Evolutionary conservation across 1,140 invertebrate species (phyloP), one percentile per base, ranked within the genome.

Genomic region (Eueides isabella): DNA sequence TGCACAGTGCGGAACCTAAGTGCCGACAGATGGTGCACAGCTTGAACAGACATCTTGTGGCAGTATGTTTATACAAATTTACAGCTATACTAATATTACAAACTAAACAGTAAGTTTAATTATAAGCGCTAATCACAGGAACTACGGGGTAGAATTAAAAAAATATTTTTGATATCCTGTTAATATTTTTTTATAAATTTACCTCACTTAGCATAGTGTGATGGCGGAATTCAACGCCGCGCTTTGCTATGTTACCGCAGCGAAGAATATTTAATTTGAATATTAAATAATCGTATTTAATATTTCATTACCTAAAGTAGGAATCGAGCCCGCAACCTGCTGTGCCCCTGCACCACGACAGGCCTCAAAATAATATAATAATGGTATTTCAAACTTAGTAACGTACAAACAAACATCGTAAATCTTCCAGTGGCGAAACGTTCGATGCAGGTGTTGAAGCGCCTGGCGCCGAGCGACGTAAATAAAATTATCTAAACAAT

Each of bases 11-110:
- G 7, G 29, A 67, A 48, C 65, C 3, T 19, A 30, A 61, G 71
- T 61, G 71, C n/a, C 16, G 71, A 72, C 71, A 67, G 71, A 48
- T 48, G 65, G 16, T 67, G 44, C 28, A 55, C 71, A 72, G 71
- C 26, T 41, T 44, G 63, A 9, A 55, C 67, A 29, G 48, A 55
- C 67, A 23, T 33, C 67, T 35, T 26, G n/a, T 30, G 48, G 55
- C 67, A 61, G 67, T 31, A 26, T 67, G 41, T 67, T 67, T 67
- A 67, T n/a, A 55, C 31, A 19, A 7, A 16, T 9, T 6, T 48
- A 48, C 9, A 55, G 11, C n/a, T 44, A 16, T 44, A 44, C 6
- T n/a, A 19, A 44, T 44, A 44, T 19, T 19, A 44, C 19, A 19
- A 44, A 19, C 19, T 5, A 2, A 44, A 44, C 6, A 44, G n/a